Percentiles rank a stretch among this genome's conserved stretches.
These are phyloP conservation scores for Baronia brevicornis DNA, from an alignment of 2,888 invertebrate genomes.

Conservation along the genomic window DNA sequence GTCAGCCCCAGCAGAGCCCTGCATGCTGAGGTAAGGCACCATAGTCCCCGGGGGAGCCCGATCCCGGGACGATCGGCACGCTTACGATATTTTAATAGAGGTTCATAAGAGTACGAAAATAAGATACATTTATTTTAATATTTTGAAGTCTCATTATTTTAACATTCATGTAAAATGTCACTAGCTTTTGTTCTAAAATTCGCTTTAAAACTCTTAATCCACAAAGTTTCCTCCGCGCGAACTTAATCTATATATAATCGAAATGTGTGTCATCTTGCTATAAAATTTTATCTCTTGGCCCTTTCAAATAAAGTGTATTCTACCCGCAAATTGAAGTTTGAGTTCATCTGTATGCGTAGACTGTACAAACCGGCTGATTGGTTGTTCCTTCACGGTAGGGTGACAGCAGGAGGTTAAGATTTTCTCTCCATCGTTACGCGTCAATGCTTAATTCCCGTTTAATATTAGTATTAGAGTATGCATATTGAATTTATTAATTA, in stretches of 20 bases:
- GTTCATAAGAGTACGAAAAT: too few relatives aligned
- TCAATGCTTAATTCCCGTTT: slow-evolving; percentile 50
- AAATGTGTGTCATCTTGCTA: neutral
- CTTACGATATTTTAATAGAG: too few relatives aligned
- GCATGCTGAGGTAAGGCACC: too few relatives aligned
- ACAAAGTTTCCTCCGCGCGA: slow-evolving; percentile 15
- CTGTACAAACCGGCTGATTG: slow-evolving; percentile 54
- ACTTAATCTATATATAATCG: slow-evolving; percentile 24
- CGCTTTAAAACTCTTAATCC: slow-evolving; percentile 16
- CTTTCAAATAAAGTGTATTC: slow-evolving; percentile 17
- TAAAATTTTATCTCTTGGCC: slow-evolving; percentile 23
- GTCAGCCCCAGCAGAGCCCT: too few relatives aligned
- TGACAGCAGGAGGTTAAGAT: slow-evolving; percentile 45
- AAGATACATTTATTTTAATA: too few relatives aligned
- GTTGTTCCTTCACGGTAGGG: slow-evolving; percentile 43
- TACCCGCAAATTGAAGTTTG: slow-evolving; percentile 19
- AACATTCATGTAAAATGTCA: too few relatives aligned
- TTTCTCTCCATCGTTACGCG: slow-evolving; percentile 52
- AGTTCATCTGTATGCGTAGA: slow-evolving; percentile 53
- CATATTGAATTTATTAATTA: too few relatives aligned
- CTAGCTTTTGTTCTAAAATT: too few relatives aligned
- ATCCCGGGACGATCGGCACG: too few relatives aligned
- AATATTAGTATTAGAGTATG: slow-evolving; percentile 31
- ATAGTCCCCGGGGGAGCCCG: too few relatives aligned
- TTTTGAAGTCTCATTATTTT: too few relatives aligned